These are phyloP conservation scores for Crocallis elinguaria DNA, from an alignment of 2,888 invertebrate genomes.

Conservation along the genomic window DNA sequence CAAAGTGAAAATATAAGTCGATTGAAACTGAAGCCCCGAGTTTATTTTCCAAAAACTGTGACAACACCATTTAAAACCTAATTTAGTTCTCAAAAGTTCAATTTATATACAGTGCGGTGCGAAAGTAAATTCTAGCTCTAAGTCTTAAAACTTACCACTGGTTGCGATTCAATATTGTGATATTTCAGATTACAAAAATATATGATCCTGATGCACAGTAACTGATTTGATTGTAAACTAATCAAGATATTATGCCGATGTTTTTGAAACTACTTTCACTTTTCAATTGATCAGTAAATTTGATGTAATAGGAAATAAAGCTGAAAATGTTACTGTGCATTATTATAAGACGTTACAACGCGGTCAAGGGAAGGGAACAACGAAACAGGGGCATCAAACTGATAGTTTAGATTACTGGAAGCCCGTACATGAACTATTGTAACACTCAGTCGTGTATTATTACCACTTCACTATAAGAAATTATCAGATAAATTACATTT, in stretches of 20 bases:
- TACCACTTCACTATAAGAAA: slow-evolving; percentile 76
- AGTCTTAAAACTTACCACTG: slow-evolving; percentile 62
- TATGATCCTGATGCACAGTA: neutral
- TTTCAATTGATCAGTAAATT: too few species aligned
- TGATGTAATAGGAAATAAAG: too few species aligned
- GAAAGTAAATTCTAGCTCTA: slow-evolving; percentile 50
- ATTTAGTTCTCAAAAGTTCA: slow-evolving; percentile 52
- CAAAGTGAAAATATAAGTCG: too few species aligned
- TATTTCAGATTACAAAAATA: slow-evolving; percentile 41
- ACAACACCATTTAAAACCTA: slow-evolving; percentile 63
- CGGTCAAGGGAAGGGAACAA: slow-evolving; percentile 32
- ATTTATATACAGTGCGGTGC: slow-evolving; percentile 69
- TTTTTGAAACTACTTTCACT: too few species aligned
- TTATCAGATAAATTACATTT: slow-evolving; percentile 79
- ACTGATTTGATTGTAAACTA: neutral
- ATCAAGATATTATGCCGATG: too few species aligned
- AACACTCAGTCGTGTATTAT: slow-evolving; percentile 79
- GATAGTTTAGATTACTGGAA: slow-evolving; percentile 78
- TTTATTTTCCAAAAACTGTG: slow-evolving; percentile 43
- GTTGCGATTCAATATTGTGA: slow-evolving; percentile 34
- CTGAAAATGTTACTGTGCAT: too few species aligned
- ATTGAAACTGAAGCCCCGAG: neutral
- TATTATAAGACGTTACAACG: slow-evolving; percentile 1
- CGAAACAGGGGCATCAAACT: slow-evolving; percentile 58
- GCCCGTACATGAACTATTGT: slow-evolving; percentile 80